Base-by-base conservation (phyloP, 1,140 invertebrate species). In the Homarus americanus region DNA sequence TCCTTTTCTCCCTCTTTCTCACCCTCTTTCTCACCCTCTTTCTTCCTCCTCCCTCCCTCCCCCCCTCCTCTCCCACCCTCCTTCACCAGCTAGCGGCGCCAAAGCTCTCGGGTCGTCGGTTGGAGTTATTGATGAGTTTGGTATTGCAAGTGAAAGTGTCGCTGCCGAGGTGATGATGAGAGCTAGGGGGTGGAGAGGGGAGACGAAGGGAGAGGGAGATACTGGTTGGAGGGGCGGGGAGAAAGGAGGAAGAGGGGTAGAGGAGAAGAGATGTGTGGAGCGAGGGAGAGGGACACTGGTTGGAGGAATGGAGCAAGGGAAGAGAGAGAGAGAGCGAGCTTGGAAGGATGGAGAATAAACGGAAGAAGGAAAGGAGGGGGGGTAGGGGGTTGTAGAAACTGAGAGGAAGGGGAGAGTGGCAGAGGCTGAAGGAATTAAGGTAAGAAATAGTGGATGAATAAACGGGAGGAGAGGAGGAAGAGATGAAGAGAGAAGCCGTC, bases 111-210 rank as follows among this genome's bases (percentile, higher is more conserved):
- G 78, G 78, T 80, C 78, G 44, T 34, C 9, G 44, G 10, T 32
- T 34, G 15, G 44, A 80, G 78, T 80, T 80, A 80, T 80, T 80
- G 44, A 80, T 80, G 78, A 80, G 78, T 80, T 80, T 53, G 78
- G 78, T 80, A 80, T 80, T 80, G 44, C 78, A 53, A 34, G 78
- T 38, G 78, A 53, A 80, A 53, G 78, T 80, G 78, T 80, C 44
- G 53, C 20, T n/a, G 41, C 41, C 32, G 41, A 32, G 15, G 78
- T 34, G 41, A 28, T 44, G 58, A 63, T 24, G 32, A 3, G 72
- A 12, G 15, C 0, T 34, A 34, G 72, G 72, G 38, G 38, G 24
- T n/a, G 32, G 73, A 76, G 5, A n/a, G 34, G 38, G 73, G 12
- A 34, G 40, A n/a, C n/a, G n/a, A n/a, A n/a, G 32, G 40, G 73